Conservation (phyloP, 2,888 invertebrate genomes). For the Ophioninae sp. region DNA sequence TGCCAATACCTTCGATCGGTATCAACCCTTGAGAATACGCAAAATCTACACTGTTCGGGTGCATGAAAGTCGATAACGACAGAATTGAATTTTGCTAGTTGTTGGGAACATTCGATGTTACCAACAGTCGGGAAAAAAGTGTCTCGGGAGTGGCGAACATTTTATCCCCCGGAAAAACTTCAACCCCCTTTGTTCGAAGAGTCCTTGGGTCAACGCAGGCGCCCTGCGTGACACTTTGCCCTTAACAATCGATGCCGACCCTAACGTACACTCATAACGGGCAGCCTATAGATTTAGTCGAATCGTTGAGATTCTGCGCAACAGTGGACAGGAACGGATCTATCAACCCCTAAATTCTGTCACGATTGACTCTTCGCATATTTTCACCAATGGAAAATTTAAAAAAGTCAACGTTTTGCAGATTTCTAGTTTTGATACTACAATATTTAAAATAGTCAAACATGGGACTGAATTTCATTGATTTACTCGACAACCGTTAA, state of each 20-base stretch:
- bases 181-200: neutral
- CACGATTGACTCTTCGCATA: neutral
- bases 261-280: conserved; percentile 46
- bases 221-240: conserved; percentile 33
- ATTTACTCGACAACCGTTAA: neutral
- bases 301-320: conserved; percentile 57
- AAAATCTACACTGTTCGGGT: neutral
- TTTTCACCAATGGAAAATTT: neutral
- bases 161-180: conserved; percentile 16
- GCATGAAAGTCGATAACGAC: conserved; percentile 16
- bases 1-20: neutral
- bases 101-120: neutral
- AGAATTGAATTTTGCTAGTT: conserved; percentile 19
- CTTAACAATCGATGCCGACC: conserved; percentile 60
- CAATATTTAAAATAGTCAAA: neutral
- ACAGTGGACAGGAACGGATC: conserved; percentile 53
- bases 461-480: neutral
- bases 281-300: conserved; percentile 39
- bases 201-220: conserved; percentile 58
- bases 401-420: neutral
- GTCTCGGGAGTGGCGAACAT: neutral
- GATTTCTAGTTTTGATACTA: too few species aligned
- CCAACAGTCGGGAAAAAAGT: conserved; percentile 61
- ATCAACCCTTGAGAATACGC: neutral
- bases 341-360: conserved; percentile 3